These are phyloP conservation scores for Lutjanus argentimaculatus DNA, from an alignment of 2,797 vertebrate genomes.

Conservation along the genomic window DNA sequence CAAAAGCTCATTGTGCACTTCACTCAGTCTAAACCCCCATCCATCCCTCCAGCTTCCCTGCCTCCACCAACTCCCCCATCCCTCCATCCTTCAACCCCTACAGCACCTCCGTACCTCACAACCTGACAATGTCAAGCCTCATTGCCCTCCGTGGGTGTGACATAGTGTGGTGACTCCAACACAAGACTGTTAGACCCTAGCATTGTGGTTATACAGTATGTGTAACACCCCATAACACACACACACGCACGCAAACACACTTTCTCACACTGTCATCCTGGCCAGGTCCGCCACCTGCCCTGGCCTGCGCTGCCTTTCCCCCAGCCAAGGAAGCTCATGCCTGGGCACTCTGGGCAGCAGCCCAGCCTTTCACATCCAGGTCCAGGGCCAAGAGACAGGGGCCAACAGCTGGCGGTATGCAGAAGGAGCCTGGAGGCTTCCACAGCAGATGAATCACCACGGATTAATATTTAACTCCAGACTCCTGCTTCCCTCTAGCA, in stretches of 20 bases:
- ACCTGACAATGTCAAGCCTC: conserved; percentile 57
- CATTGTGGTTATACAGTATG: conserved; percentile 66
- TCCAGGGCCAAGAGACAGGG: conserved; percentile 76
- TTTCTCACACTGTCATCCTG: conserved; percentile 35
- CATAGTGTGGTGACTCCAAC: conserved; percentile 62
- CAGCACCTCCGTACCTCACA: conserved; percentile 22
- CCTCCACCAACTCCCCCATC: not conserved
- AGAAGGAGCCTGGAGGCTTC: conserved; percentile 85
- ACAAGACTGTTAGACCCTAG: conserved; percentile 45
- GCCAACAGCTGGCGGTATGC: conserved; percentile 87
- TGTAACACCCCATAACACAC: conserved; percentile 36
- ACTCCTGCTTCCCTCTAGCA: conserved; percentile 85
- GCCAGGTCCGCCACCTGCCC: conserved; percentile 82
- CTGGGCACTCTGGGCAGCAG: conserved; percentile 83
- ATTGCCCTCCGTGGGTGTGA: conserved; percentile 60
- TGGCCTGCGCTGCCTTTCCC: conserved; percentile 69
- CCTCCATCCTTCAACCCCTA: conserved; percentile 21
- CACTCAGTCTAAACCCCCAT: not conserved
- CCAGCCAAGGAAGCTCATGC: conserved; percentile 82
- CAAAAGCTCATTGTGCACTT: not conserved
- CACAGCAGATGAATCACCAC: conserved; percentile 87
- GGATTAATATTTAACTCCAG: conserved; percentile 90
- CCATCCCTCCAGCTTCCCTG: not conserved
- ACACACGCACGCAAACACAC: conserved; percentile 26
- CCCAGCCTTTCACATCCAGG: conserved; percentile 82